phyloP scores from a whole-genome alignment of 2,113 vertebrate species.

The Cryptomyrus ogoouensis region DNA sequence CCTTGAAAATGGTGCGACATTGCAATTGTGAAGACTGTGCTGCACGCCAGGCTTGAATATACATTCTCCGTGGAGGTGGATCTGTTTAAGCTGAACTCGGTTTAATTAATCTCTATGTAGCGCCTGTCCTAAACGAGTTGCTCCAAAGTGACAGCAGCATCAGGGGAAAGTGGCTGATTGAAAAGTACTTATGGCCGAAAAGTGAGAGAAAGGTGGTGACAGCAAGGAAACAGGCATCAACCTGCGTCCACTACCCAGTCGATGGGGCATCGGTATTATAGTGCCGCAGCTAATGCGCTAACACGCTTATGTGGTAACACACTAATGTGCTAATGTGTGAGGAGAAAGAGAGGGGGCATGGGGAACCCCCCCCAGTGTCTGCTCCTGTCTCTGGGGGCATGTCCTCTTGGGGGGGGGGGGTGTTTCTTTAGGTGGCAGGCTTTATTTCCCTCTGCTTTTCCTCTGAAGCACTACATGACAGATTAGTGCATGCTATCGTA shows the following conservation, averaged over 20 bases:
- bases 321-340: background rate
- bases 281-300: background rate
- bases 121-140: background rate
- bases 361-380: background rate
- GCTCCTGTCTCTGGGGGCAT: background rate
- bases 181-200: background rate
- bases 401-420: background rate
- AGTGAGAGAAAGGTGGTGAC: background rate
- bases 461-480: conserved; percentile 25
- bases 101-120: background rate
- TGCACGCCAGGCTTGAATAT: background rate
- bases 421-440: background rate
- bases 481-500: conserved; percentile 32
- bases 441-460: conserved; percentile 21
- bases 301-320: background rate
- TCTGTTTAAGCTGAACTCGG: background rate
- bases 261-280: background rate
- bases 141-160: background rate
- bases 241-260: background rate
- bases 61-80: background rate
- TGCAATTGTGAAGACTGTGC: background rate
- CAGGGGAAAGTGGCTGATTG: background rate
- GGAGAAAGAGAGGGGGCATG: background rate
- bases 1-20: background rate
- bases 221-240: background rate